Evolutionary conservation across 2,113 vertebrate species (phyloP).

Genomic region (Dipodomys spectabilis): DNA sequence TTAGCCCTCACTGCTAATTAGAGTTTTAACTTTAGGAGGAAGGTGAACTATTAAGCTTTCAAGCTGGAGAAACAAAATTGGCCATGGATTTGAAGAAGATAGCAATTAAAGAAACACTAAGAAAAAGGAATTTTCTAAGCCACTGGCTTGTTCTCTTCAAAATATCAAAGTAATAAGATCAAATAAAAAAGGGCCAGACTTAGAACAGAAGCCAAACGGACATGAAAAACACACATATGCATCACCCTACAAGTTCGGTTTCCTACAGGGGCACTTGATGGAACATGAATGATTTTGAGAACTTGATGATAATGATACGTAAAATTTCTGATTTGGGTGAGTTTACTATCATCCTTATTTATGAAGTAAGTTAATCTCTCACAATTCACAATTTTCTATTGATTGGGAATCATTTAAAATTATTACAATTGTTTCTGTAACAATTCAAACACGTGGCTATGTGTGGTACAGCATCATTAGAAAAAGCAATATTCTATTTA

Average conservation of each 20-base stretch:
- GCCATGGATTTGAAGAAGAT: background rate
- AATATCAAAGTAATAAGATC: background rate
- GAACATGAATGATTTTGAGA: background rate
- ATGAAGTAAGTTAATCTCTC: background rate
- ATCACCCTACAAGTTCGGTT: too few species aligned
- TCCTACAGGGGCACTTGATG: background rate
- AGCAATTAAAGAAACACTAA: background rate
- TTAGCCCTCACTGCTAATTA: background rate
- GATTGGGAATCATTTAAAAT: background rate
- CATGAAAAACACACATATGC: background rate
- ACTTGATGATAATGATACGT: background rate
- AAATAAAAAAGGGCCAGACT: background rate
- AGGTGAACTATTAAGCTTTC: background rate
- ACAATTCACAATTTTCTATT: background rate
- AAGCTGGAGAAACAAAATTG: background rate
- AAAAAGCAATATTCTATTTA: constrained; percentile 21
- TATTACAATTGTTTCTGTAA: constrained; percentile 41
- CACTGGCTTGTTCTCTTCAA: background rate
- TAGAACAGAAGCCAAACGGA: background rate
- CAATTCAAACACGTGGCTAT: background rate
- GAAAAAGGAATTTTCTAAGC: background rate
- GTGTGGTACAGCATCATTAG: background rate
- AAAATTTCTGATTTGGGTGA: background rate
- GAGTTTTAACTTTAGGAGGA: background rate
- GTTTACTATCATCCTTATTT: background rate